Evolutionary conservation across 1,140 invertebrate genomes (phyloP), one percentile per base, ranked within the genome.

Genomic region (Oryzaephilus surinamensis): DNA sequence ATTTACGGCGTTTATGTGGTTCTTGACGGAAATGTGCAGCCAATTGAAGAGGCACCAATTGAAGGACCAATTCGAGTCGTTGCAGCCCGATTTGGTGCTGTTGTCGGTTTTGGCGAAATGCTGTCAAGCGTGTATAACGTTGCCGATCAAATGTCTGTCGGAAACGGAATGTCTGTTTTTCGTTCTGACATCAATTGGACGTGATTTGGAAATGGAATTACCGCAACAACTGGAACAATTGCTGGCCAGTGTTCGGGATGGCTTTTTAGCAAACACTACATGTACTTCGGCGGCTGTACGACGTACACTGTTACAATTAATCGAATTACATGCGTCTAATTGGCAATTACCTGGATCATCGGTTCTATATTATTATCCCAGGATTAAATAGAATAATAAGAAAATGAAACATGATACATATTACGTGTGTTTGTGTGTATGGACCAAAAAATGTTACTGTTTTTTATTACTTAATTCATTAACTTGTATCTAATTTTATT

Each of bases 321-420:
- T 93, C 38, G 89, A 92, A 57, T 66, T 92, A 29, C 81, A 86
- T 56, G 86, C 87, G 1, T 84, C 84, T 0, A 77, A 82, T 54
- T 92, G 89, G 89, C 82, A 90, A 58, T 69, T 92, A 28, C 81
- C 85, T 12, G 84, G 85, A 15, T 79, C 83, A 4, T 85, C 88
- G 2, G 81, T 91, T 19, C 74, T 88, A 31, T 93, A 93, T 63
- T 92, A 92, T 63, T 90, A 90, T 61, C 84, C 84, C 29, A 75
- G 73, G 43, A 67, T 70, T 32, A 74, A 74, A 51, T 74, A 52
- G 8, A n/a, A n/a, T n/a, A n/a, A n/a, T n/a, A n/a, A n/a, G n/a
- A n/a, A n/a, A n/a, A n/a, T n/a, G n/a, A n/a, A n/a, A n/a, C n/a
- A n/a, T n/a, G n/a, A n/a, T n/a, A n/a, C n/a, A n/a, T n/a, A n/a